Evolutionary conservation across 2,797 vertebrate species (phyloP).

Genomic region (Gallinago nigripennis): DNA sequence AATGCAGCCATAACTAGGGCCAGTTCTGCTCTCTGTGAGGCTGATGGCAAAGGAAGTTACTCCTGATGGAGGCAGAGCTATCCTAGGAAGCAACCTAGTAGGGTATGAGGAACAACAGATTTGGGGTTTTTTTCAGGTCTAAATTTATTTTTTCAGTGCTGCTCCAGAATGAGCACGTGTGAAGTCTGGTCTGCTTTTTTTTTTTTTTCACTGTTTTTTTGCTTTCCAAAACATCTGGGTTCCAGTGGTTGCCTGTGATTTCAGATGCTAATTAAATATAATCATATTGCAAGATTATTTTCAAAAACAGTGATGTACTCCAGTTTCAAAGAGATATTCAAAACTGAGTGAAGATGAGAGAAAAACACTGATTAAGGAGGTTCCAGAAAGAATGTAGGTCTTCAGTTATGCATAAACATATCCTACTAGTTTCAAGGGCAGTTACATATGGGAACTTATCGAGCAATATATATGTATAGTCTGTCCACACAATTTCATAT

Average conservation of each 20-base stretch:
- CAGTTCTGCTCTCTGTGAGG: not conserved
- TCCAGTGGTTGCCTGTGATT: not conserved
- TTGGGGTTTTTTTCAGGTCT: not conserved
- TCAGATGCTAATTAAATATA: slow-evolving; percentile 1
- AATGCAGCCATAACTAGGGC: not conserved
- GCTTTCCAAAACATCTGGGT: slow-evolving; percentile 10
- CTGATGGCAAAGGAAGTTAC: not conserved
- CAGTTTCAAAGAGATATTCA: not conserved
- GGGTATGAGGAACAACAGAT: not conserved
- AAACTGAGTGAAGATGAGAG: not conserved
- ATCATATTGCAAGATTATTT: not conserved
- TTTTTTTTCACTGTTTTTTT: not conserved
- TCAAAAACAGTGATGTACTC: not conserved
- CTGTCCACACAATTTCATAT: not conserved
- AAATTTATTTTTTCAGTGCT: not conserved
- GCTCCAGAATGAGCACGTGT: not conserved
- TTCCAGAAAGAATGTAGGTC: not conserved
- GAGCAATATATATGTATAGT: not conserved
- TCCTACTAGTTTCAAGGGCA: not conserved
- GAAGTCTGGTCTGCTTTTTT: not conserved
- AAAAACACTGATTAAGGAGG: not conserved
- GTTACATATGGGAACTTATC: rapidly evolving
- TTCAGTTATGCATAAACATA: not conserved
- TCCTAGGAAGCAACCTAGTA: not conserved
- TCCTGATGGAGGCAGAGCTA: not conserved